Base-by-base conservation (phyloP, 2,113 vertebrate genomes). In the Petromus typicus region DNA sequence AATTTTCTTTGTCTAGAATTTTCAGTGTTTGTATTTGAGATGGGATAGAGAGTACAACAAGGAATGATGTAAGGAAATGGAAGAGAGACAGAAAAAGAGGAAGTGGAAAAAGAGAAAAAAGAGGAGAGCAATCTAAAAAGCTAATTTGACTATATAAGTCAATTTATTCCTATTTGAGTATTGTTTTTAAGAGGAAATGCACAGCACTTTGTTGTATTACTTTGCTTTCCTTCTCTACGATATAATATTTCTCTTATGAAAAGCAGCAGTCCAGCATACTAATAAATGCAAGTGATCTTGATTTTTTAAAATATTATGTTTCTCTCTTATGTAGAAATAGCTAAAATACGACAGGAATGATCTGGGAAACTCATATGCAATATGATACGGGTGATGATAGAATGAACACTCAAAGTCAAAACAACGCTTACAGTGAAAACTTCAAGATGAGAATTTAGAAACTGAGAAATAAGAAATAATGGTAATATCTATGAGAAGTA, bases 211-310 rank as follows among this genome's bases (percentile, higher is more conserved):
- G 83, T 93, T 69, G 32, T 13, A 10, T 48, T 57, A 93, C 69
- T 61, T 94, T 84, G 27, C 2, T 84, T 96, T 82, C 6, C 34
- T 96, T 86, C 61, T 95, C 78, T 81, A 66, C 61, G 48, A 30
- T 87, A 25, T 82, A 78, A 56, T n/a, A 22, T 40, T 4, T 18
- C 12, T 32, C 83, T 54, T 61, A 61, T 27, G 22, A 86, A 81
- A 89, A 71, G 6, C 67, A 64, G 2, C 34, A 80, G 32, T 73
- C 71, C 56, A 54, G 3, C 7, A 57, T 82, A 45, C 14, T 54
- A 84, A 71, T 43, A 91, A 76, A 86, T 78, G 7, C 6, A 9
- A 48, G 7, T 90, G 56, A 78, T 43, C 7, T 81, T 92, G 45
- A 43, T 6, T 56, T 85, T 81, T 61, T 85, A 95, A 93, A 92